These are phyloP conservation scores for Mimachlamys varia DNA, from an alignment of 2,888 invertebrate genomes.

Conservation along the genomic window DNA sequence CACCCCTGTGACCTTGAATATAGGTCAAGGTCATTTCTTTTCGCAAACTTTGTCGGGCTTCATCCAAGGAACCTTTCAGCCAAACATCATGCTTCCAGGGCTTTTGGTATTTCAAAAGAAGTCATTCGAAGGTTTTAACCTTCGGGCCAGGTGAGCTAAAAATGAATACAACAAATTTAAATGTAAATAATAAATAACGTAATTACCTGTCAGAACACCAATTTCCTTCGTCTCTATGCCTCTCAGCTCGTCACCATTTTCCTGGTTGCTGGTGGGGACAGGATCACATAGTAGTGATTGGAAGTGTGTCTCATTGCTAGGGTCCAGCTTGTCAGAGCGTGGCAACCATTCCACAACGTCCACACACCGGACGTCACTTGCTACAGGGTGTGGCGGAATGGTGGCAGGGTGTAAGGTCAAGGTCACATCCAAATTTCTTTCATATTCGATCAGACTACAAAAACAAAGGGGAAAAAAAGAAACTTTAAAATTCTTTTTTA, in stretches of 20 bases:
- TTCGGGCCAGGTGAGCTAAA: no score
- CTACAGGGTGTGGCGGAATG: neutral
- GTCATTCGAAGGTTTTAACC: no score
- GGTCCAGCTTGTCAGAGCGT: constrained; percentile 45
- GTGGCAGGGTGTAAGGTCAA: neutral
- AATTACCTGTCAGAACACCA: constrained; percentile 28
- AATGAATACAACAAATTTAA: no score
- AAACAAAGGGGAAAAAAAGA: neutral
- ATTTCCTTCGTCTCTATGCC: constrained; percentile 6
- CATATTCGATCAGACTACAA: neutral
- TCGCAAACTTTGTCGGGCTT: no score
- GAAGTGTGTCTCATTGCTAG: constrained; percentile 40
- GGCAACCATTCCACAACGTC: constrained; percentile 43
- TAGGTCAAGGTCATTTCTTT: no score
- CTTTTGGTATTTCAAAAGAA: no score
- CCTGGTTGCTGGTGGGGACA: constrained; percentile 32
- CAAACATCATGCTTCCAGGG: no score
- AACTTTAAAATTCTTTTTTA: neutral
- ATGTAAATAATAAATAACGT: neutral
- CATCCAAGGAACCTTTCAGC: no score
- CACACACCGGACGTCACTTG: constrained; percentile 14
- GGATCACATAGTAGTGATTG: constrained; percentile 38
- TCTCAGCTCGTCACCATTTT: neutral
- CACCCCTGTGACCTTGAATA: no score
- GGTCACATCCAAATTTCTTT: neutral